A percentile compares a stretch with the other conserved stretches of the same genome.
These are phyloP conservation scores for Craniophora ligustri DNA, from an alignment of 2,888 invertebrate species.

Conservation along the genomic window DNA sequence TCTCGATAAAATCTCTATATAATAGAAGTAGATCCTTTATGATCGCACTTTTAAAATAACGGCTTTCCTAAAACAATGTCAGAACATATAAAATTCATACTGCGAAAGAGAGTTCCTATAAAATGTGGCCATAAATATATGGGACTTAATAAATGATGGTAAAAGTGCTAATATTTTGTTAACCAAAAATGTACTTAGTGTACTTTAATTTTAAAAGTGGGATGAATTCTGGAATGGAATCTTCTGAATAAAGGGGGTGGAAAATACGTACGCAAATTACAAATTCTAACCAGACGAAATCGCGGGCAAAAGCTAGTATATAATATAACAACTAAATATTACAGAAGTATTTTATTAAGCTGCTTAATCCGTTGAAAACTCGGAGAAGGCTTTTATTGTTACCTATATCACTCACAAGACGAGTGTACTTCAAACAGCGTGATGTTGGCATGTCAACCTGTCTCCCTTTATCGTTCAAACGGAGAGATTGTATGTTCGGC, in stretches of 20 bases:
- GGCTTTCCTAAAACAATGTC: slow-evolving; percentile 13
- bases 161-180: slow-evolving; percentile 8
- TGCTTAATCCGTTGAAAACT: neutral
- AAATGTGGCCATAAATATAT: slow-evolving; percentile 18
- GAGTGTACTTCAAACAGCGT: slow-evolving; percentile 23
- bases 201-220: no score
- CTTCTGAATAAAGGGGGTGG: no score
- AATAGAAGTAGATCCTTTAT: no score
- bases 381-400: slow-evolving; percentile 1
- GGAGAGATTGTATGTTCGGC: neutral
- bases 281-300: no score
- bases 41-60: slow-evolving; percentile 12
- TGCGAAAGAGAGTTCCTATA: neutral
- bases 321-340: neutral
- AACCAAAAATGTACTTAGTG: no score
- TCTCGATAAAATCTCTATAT: no score
- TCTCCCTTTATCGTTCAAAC: slow-evolving; percentile 3
- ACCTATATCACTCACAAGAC: neutral
- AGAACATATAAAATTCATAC: slow-evolving; percentile 5
- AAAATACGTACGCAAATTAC: no score
- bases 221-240: no score
- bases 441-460: slow-evolving; percentile 11
- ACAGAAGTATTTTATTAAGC: neutral
- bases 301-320: no score
- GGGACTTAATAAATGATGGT: slow-evolving; percentile 14